Evolutionary conservation across 2,888 invertebrate genomes (phyloP), one percentile per base, ranked within the genome.

Genomic region (Phalangium opilio): DNA sequence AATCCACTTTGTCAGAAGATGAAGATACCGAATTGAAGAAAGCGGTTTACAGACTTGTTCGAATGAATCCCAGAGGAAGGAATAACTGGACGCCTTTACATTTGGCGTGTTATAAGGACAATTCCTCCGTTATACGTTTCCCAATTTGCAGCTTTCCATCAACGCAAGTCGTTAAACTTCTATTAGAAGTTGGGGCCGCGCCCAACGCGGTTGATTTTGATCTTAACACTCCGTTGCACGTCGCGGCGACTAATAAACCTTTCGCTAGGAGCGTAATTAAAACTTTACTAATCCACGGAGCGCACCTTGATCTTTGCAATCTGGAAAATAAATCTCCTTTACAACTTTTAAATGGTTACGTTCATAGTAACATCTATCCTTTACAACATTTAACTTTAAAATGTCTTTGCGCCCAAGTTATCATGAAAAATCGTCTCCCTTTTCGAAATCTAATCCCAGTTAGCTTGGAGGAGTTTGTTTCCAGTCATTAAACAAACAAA

Each of bases 151-250:
- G 75, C 59, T 79, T 82, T 60, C 82, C 81, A 2, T 76, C 79
- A 11, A 67, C 74, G 8, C 72, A 77, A 58, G 71, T 82, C 55
- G 80, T 83, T 5, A 74, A 76, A 58, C 77, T 83, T 48, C 70
- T 90, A 61, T 69, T 87, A 53, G 75, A 78, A 55, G 83, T 84
- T 19, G 91, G 90, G 11, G 86, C 87, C 0, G 75, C 80, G 67
- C 79, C 83, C 1, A 80, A 80, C 66, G 79, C 79, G 1, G 67
- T 75, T 2, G 91, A 93, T 67, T 77, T 78, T 45, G 78, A 78
- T 48, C 85, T 84, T 17, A 87, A 89, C 69, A 87, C 87, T 17
- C 82, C 90, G 11, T 73, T 93, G 43, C 91, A 91, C 64, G 72
- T 89, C 50, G 80, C 81, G 1, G 84, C 83, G 52, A 60, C 60